Base-by-base conservation (phyloP, 2,888 invertebrate species). In the Bursaphelenchus okinawaensis region DNA sequence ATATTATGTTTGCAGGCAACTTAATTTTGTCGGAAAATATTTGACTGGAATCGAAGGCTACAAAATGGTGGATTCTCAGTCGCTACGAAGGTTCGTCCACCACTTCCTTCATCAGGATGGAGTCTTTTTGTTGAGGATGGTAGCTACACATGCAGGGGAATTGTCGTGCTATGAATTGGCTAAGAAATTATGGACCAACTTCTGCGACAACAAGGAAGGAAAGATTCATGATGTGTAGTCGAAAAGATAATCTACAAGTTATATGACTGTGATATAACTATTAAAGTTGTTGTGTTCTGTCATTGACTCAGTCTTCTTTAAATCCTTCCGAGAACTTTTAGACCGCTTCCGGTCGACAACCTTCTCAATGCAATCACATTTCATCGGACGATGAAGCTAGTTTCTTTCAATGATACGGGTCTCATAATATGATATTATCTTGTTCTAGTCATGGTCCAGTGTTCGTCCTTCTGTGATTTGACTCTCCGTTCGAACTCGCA, bases 1-100 rank as follows among this genome's bases (percentile, higher is more conserved):
- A 9, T 22, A 19, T 16, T 52, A 23, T 62, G 20, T 31, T 61
- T 72, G 58, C 68, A 81, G 80, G 60, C 82, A 82, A 61, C 74
- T 83, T 64, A 82, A 82, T 68, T 82, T 82, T 68, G 82, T 82
- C 62, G 82, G 82, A 62, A 82, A 82, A 63, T 82, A 82, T 65
- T 67, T 82, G 59, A 78, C 80, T 23, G 82, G 82, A 54, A 81
- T 82, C 59, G 82, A 82, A 65, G 82, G 82, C 59, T 83, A 82
- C 73, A 83, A 82, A 64, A 82, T 83, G 81, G 82, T 83, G 50
- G 82, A 82, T 69, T 78, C 79, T 29, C 82, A 82, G 66, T 78
- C 79, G 19, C 65, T 82, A 26, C 58, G 82, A 52, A 68, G 82
- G 51, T 82, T 82, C 66, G 82, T 82, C 23, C 78, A 79, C 67